Percentiles rank a stretch among this genome's conserved stretches.
Conservation (phyloP, 2,888 invertebrate genomes). For the Sarcophaga carnaria region DNA sequence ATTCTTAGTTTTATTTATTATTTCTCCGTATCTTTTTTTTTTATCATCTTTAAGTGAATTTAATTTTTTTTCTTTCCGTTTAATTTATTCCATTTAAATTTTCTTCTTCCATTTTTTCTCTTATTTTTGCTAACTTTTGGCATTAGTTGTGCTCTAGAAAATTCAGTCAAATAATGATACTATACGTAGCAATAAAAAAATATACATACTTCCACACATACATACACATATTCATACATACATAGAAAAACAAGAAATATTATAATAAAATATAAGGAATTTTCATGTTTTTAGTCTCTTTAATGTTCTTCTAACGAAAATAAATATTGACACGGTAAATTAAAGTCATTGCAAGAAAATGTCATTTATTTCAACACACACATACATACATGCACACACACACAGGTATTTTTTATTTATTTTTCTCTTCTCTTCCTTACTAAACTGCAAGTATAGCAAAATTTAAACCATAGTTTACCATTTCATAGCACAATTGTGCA, state of each 20-base stretch:
- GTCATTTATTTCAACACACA: slow-evolving; percentile 61
- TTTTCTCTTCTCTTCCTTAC: neutral
- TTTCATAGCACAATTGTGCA: too few relatives aligned
- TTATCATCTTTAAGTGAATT: neutral
- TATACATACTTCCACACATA: neutral
- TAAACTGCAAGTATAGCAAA: neutral
- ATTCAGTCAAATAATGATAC: slow-evolving; percentile 11
- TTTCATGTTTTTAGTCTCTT: slow-evolving; percentile 28
- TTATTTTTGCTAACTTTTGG: slow-evolving; percentile 45
- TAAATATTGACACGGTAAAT: slow-evolving; percentile 79
- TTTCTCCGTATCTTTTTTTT: neutral
- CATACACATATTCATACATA: slow-evolving; percentile 2
- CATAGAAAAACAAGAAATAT: slow-evolving; percentile 13
- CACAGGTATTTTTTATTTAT: neutral
- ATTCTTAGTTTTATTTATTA: slow-evolving; percentile 1
- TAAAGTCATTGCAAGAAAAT: slow-evolving; percentile 74
- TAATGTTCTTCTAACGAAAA: slow-evolving; percentile 72
- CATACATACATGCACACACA: neutral
- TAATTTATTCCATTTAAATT: slow-evolving; percentile 58
- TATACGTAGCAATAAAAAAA: neutral
- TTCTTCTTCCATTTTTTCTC: slow-evolving; percentile 1
- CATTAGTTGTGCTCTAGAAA: slow-evolving; percentile 63
- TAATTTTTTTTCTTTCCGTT: neutral
- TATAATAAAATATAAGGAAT: slow-evolving; percentile 19
- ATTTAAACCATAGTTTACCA: too few relatives aligned